phyloP scores from a whole-genome alignment of 2,797 vertebrate genomes.

The Eutrigla gurnardus region DNA sequence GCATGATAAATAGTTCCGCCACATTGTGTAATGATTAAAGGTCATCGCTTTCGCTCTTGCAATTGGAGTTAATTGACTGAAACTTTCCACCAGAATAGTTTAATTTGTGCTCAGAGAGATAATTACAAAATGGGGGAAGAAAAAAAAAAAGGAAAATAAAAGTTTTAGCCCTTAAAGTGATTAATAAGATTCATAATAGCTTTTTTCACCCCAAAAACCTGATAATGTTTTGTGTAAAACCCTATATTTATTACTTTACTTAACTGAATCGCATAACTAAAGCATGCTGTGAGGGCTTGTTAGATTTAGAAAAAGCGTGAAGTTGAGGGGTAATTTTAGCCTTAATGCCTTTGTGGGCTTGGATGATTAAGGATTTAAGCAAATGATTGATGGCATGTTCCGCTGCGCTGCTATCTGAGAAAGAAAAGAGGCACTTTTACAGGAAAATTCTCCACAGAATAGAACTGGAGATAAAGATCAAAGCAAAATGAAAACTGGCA shows the following conservation, averaged over 20 bases:
- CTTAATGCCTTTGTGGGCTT: constrained; percentile 42
- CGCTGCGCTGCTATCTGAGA: constrained; percentile 24
- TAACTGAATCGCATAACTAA: constrained; percentile 21
- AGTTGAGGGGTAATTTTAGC: constrained; percentile 37
- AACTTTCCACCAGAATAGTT: constrained; percentile 47
- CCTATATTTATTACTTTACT: constrained; percentile 24
- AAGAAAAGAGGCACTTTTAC: constrained; percentile 29
- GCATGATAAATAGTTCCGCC: constrained; percentile 20
- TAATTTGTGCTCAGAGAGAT: constrained; percentile 52
- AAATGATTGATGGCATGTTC: constrained; percentile 49
- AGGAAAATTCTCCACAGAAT: background rate
- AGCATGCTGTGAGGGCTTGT: constrained; percentile 12
- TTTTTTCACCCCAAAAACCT: constrained; percentile 22
- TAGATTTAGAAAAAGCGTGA: constrained; percentile 26
- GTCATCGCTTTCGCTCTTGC: constrained; percentile 48
- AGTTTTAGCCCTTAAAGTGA: constrained; percentile 15
- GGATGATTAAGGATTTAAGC: constrained; percentile 52
- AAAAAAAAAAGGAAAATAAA: constrained; percentile 28
- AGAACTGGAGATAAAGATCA: constrained; percentile 39
- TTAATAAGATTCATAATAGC: constrained; percentile 30
- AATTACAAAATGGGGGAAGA: constrained; percentile 44
- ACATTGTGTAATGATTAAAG: constrained; percentile 55
- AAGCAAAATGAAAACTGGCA: constrained; percentile 43
- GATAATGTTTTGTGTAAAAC: constrained; percentile 22
- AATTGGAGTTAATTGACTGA: constrained; percentile 48